Evolutionary conservation across 2,797 vertebrate genomes (phyloP), one percentile per base, ranked within the genome.

Genomic region (Margarornis squamiger): DNA sequence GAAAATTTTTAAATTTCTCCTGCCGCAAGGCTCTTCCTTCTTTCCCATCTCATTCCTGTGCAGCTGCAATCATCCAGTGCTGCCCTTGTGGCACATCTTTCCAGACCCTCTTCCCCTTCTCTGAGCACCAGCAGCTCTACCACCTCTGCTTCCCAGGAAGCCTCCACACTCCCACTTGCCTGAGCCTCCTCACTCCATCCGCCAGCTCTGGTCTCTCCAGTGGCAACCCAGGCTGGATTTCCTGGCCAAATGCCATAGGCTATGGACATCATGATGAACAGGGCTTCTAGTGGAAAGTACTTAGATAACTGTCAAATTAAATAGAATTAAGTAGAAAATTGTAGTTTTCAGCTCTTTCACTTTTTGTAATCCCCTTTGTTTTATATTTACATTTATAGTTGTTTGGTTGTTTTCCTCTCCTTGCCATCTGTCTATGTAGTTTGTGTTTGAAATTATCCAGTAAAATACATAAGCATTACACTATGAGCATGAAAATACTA

Each of bases 371-470:
- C 17, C 6, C 5, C 20, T 92, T 90, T 80, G 49, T 71, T 88
- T 78, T 41, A 46, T 57, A 38, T 65, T 36, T 58, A 51, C 12
- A 19, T 75, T 93, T 85, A 21, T 24, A 57, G 43, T 48, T 88
- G 54, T 83, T 94, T 62, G 62, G 36, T 29, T 74, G 39, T 86
- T 92, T 90, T 79, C 11, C 9, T 88, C 70, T 95, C 66, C 51
- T 81, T 87, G 49, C 43, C 80, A 84, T 83, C 90, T 95, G 78
- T 90, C 59, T 86, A 11, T 57, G 94, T 67, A 6, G 13, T 57
- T 79, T 92, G 23, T 65, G 36, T 57, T 74, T 94, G 43, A 95
- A 86, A 86, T 86, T 84, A 57, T 20, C 46, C 65, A 51, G 54
- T 72, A 54, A 88, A 72, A 88, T 46, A 80, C 5, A 29, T 41